Conservation (phyloP, 2,888 invertebrate species). For the Carpatolechia fugitivella region DNA sequence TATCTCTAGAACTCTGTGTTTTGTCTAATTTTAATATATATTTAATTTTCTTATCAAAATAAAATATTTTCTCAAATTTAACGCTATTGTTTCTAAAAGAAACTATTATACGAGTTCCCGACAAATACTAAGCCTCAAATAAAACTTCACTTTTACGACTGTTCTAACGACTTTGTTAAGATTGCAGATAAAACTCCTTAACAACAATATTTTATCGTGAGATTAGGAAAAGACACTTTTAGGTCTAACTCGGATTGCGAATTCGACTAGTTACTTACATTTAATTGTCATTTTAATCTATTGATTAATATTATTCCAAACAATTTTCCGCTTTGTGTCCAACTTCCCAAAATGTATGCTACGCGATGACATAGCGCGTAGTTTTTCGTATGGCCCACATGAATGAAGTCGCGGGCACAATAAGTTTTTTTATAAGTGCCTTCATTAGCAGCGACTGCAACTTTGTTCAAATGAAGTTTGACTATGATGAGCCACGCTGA, state of each 20-base stretch:
- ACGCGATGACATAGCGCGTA: background rate
- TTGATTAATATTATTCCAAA: no score
- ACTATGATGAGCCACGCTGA: no score
- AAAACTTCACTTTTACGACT: conserved; percentile 58
- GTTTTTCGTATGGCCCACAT: no score
- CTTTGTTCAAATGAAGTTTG: no score
- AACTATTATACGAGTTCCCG: conserved; percentile 5
- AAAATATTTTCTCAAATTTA: background rate
- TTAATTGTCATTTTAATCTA: no score
- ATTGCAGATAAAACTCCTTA: conserved; percentile 60
- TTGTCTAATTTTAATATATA: no score
- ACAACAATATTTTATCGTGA: conserved; percentile 52
- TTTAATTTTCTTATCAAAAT: background rate
- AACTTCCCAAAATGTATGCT: background rate
- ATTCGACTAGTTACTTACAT: no score
- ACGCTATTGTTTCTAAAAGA: background rate
- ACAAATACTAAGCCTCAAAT: conserved; percentile 50
- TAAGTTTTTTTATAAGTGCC: no score
- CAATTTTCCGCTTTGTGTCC: no score
- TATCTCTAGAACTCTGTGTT: no score
- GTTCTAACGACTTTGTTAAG: conserved; percentile 59
- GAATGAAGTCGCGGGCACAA: no score
- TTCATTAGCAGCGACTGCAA: no score
- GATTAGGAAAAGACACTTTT: conserved; percentile 27
- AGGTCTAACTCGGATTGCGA: background rate